A percentile compares a stretch with the other conserved stretches of the same genome.
phyloP scores from a whole-genome alignment of 2,113 vertebrate genomes.

The Heterochromis multidens region DNA sequence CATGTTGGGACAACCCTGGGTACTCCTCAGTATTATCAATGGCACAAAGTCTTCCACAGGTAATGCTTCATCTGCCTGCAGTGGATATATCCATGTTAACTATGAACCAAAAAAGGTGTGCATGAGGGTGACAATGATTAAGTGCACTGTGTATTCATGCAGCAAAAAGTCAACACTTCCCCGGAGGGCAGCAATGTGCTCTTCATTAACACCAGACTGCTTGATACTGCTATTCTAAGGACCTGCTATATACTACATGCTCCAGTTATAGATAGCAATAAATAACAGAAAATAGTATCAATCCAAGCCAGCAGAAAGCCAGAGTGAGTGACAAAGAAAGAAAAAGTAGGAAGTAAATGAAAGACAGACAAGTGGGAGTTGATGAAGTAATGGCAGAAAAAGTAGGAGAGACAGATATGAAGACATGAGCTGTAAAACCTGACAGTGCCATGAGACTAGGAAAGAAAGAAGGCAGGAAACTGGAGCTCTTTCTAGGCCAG shows the following conservation, averaged over 20 bases:
- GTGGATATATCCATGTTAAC: not conserved
- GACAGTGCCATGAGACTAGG: not conserved
- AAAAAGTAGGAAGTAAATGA: not conserved
- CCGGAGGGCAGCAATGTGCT: not conserved
- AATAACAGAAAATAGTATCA: not conserved
- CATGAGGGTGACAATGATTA: conserved; percentile 36
- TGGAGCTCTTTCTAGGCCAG: conserved; percentile 63
- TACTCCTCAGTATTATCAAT: not conserved
- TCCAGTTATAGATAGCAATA: not conserved
- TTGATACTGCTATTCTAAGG: not conserved
- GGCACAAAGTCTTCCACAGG: not conserved
- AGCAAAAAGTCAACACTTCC: not conserved
- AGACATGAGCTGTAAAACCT: not conserved
- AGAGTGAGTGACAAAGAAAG: not conserved
- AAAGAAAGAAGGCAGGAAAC: conserved; percentile 37
- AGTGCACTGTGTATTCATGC: not conserved
- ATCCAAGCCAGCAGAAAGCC: not conserved
- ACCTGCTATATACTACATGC: not conserved
- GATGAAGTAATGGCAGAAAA: not conserved
- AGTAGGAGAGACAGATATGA: not conserved
- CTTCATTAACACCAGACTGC: not conserved
- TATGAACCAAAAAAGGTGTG: not conserved
- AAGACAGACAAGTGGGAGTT: not conserved
- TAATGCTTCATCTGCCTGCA: not conserved
- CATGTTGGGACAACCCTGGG: not conserved